Evolutionary conservation across 2,113 vertebrate genomes (phyloP), one percentile per base, ranked within the genome.

Genomic region (Hemicordylus capensis): DNA sequence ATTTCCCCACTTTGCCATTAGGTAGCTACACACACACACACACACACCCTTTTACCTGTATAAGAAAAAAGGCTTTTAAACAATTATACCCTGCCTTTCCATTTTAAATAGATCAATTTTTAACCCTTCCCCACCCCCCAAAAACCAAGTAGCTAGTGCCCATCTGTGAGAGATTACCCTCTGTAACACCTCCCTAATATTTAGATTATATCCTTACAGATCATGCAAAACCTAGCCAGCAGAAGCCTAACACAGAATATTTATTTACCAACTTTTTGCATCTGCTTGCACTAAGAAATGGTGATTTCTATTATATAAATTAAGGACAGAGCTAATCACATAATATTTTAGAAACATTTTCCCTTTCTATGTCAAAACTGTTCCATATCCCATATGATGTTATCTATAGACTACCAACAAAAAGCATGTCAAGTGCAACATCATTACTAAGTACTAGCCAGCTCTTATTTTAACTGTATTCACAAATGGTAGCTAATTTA

Each of bases 401-500:
- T 58, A 88, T 84, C 88, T 85, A 88, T 76, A 81, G 70, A 56
- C 63, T 63, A 81, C 66, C 83, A 89, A 90, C 87, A 91, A 93
- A 90, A 93, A 90, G 84, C 61, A 79, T 42, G 86, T 92, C 72
- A 93, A 92, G 90, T 81, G 84, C 88, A 93, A 81, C 87, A 92
- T 76, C 82, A 78, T 76, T 86, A 83, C 92, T 74, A 81, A 89
- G 86, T 81, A 88, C 67, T 90, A 85, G 80, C 80, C 89, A 93
- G 93, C 89, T 92, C 89, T 89, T 91, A 85, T 79, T 94, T 92
- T 92, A 93, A 94, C 58, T 91, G 85, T 88, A 85, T 90, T 91
- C 92, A 77, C 82, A 94, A 95, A 94, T 86, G 87, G 83, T 88
- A 88, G 85, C 90, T 95, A 93, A 96, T 95, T 95, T 94, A 91